Conservation (phyloP, 2,113 vertebrate genomes). For the Upupa epops region DNA sequence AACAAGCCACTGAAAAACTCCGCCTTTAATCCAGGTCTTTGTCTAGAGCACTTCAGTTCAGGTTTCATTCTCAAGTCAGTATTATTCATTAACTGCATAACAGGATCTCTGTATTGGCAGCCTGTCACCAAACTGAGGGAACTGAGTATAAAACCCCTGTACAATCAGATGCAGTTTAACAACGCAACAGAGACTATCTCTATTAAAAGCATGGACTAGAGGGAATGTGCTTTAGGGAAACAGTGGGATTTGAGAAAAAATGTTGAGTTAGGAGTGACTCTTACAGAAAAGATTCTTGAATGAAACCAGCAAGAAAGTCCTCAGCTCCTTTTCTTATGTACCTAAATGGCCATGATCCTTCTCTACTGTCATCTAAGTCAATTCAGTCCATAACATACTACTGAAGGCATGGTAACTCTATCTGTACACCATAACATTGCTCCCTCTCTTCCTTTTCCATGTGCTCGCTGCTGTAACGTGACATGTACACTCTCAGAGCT, state of each 20-base stretch:
- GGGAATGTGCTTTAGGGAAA: not conserved
- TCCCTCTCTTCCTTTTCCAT: not conserved
- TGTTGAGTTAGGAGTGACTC: not conserved
- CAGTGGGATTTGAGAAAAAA: not conserved
- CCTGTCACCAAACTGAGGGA: not conserved
- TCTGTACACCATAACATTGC: rapidly evolving
- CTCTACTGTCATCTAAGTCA: not conserved
- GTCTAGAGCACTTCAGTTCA: not conserved
- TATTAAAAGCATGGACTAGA: not conserved
- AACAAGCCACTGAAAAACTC: not conserved
- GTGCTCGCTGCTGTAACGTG: not conserved
- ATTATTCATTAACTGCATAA: conserved; percentile 3
- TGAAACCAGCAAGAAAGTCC: not conserved
- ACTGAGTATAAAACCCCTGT: not conserved
- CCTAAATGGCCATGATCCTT: not conserved
- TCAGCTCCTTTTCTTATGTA: not conserved
- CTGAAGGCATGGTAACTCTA: not conserved
- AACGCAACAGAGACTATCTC: not conserved
- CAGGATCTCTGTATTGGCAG: not conserved
- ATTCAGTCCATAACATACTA: rapidly evolving
- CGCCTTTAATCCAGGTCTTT: not conserved
- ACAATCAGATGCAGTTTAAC: not conserved
- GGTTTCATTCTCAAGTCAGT: not conserved
- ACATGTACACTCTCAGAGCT: not conserved
- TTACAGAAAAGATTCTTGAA: not conserved